Base-by-base conservation (phyloP, 2,113 vertebrate species). In the Hipposideros armiger region DNA sequence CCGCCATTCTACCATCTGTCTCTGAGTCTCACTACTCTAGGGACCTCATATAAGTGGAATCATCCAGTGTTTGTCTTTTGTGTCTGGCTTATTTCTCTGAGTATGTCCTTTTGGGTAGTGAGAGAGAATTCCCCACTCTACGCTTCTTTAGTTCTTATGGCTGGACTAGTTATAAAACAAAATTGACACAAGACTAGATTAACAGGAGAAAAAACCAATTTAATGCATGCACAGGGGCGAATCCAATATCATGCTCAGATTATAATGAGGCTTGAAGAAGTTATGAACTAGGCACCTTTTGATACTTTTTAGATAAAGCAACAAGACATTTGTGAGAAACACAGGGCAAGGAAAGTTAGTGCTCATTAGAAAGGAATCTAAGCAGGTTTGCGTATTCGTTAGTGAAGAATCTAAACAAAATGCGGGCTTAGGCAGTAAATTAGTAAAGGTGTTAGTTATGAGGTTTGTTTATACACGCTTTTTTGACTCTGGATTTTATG, bases 31-130 rank as follows among this genome's bases (percentile, higher is more conserved):
- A 66, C 20, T 54, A 73, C 64, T 81, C 7, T n/a, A 58, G 84
- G 22, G 36, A 15, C 6, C 22, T 70, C 58, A 76, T 8, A 5
- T 77, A 70, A 92, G 40, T 85, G 19, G 52, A 52, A 74, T 76
- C 45, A 74, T 40, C 14, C 1, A 58, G 28, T 32, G 52, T 76
- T 85, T 81, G 30, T 89, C 4, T 66, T 97, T 89, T 91, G 58
- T 96, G 52, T 52, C 28, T 62, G 15, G 52, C 15, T 60, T 82
- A 22, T 86, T 77, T 92, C 26, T 85, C 47, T 94, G 60, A 82
- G 52, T 19, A 76, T 42, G 10, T 36, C 24, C 36, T 42, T 42
- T 58, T 81, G 14, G 13, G 36, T 15, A 30, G 24, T 11, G 11
- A 36, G 54, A 5, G 56, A 60, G 22, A 81, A 81, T 42, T 28